A percentile compares a stretch with the other conserved stretches of the same genome.
Conservation (phyloP, 2,888 invertebrate genomes). For the Chrysotoxum bicinctum region DNA sequence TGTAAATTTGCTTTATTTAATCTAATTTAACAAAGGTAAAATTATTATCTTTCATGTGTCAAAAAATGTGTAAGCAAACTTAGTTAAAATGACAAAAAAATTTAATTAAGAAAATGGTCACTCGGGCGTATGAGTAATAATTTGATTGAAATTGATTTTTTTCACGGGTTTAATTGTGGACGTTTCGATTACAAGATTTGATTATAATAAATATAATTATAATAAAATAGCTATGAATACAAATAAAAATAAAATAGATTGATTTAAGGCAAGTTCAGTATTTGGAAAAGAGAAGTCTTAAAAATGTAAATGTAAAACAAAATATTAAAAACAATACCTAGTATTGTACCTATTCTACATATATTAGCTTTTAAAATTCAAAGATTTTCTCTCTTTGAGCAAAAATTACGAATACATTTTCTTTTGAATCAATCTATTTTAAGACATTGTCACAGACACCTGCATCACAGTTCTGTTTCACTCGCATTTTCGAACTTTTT, state of each 20-base stretch:
- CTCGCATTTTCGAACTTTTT: conserved; percentile 31
- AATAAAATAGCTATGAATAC: too few species aligned
- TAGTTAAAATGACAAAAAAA: not conserved
- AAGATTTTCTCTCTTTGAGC: not conserved
- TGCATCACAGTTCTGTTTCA: conserved; percentile 15
- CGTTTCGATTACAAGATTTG: not conserved
- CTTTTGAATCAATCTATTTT: conserved; percentile 36
- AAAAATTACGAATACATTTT: not conserved
- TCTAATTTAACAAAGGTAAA: not conserved
- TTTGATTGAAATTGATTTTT: not conserved
- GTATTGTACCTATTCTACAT: not conserved
- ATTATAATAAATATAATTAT: too few species aligned
- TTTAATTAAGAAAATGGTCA: not conserved
- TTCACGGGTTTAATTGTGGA: not conserved
- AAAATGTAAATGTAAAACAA: too few species aligned
- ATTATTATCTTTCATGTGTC: not conserved
- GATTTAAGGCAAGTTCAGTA: too few species aligned
- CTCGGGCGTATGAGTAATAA: conserved; percentile 10
- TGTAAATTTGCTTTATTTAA: not conserved
- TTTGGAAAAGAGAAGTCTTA: too few species aligned
- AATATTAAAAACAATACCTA: not conserved
- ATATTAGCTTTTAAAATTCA: not conserved
- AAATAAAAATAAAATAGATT: too few species aligned
- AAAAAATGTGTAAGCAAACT: not conserved
- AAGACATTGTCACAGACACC: conserved; percentile 51